phyloP scores from a whole-genome alignment of 2,797 vertebrate species.

The Notolabrus celidotus region DNA sequence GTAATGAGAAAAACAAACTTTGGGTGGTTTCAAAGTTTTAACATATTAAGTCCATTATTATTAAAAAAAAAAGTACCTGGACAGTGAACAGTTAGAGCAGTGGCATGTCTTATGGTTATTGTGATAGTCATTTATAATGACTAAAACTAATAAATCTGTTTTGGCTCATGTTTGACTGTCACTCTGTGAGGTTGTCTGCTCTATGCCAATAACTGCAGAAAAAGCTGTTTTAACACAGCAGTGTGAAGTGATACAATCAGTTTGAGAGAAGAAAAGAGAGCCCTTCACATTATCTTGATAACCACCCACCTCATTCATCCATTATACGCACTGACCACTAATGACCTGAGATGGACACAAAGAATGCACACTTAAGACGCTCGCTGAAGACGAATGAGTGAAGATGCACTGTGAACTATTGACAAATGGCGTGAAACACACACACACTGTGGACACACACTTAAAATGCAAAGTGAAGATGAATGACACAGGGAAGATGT shows the following conservation, averaged over 20 bases:
- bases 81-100: too few species aligned
- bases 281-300: conserved; percentile 35
- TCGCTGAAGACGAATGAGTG: conserved; percentile 70
- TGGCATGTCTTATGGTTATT: too few species aligned
- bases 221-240: conserved; percentile 27
- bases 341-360: conserved; percentile 70
- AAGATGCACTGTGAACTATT: conserved; percentile 82
- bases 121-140: too few species aligned
- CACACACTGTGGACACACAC: conserved; percentile 59
- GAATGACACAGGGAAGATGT: conserved; percentile 58
- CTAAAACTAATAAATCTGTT: too few species aligned
- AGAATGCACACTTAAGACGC: conserved; percentile 75
- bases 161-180: too few species aligned
- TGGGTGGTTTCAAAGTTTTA: background rate
- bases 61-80: too few species aligned
- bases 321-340: conserved; percentile 61
- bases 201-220: background rate
- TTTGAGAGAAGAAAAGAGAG: conserved; percentile 39
- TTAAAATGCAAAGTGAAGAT: conserved; percentile 69
- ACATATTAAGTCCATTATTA: background rate
- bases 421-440: conserved; percentile 77
- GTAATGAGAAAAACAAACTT: background rate
- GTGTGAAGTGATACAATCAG: conserved; percentile 39
- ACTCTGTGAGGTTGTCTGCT: too few species aligned
- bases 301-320: conserved; percentile 63